phyloP scores from a whole-genome alignment of 2,888 invertebrate species.

The Tenthredo mesomela region DNA sequence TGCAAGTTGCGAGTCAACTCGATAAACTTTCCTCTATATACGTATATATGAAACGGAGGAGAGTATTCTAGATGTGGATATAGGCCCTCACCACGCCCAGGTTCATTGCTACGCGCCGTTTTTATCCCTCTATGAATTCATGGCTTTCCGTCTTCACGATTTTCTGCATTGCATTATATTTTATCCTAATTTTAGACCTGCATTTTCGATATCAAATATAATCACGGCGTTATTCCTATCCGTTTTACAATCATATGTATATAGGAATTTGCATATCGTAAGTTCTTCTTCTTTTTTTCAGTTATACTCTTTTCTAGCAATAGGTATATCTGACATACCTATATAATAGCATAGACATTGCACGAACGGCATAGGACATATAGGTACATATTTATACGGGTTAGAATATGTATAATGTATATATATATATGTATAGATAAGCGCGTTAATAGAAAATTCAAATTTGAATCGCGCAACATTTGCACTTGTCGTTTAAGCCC shows the following conservation, averaged over 20 bases:
- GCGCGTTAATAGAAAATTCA: conserved; percentile 38
- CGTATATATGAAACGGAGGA: not conserved
- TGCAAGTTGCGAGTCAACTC: conserved; percentile 50
- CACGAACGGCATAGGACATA: not conserved
- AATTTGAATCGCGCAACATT: conserved; percentile 44
- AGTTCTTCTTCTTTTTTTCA: not conserved
- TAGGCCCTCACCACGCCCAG: conserved; percentile 51
- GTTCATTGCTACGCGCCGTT: conserved; percentile 46
- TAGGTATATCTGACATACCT: not conserved
- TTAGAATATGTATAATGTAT: not conserved
- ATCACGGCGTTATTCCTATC: not conserved
- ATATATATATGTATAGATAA: not conserved
- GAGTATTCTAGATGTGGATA: conserved; percentile 27
- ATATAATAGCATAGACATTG: not conserved
- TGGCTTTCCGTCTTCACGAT: not conserved
- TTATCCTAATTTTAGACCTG: not conserved
- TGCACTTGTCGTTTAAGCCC: conserved; percentile 50
- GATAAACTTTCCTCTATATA: conserved; percentile 44
- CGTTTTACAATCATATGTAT: not conserved
- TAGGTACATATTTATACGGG: not conserved
- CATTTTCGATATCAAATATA: not conserved
- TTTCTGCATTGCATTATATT: not conserved
- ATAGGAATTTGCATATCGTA: not conserved
- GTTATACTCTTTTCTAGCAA: not conserved
- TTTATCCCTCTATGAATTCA: conserved; percentile 2